These are phyloP conservation scores for Metellina segmentata DNA, from an alignment of 2,888 invertebrate species.

Conservation along the genomic window DNA sequence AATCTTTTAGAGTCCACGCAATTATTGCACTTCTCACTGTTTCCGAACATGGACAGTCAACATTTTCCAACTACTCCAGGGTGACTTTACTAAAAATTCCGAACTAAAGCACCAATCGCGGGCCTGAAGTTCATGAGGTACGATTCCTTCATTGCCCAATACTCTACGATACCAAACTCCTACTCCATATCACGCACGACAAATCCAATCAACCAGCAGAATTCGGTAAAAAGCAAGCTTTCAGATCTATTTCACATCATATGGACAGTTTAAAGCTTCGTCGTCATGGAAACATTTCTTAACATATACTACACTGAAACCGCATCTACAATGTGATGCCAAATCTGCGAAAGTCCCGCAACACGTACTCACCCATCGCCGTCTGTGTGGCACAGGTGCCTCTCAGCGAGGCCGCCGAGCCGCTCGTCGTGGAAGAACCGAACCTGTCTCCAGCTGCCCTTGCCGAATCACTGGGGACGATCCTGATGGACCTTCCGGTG, in stretches of 20 bases:
- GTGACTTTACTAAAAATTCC: background rate
- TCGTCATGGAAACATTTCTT: background rate
- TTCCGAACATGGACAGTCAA: background rate
- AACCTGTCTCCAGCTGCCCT: constrained; percentile 79
- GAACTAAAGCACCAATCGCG: too few species aligned
- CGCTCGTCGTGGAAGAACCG: background rate
- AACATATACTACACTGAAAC: background rate
- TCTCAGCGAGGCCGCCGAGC: constrained; percentile 27
- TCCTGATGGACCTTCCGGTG: constrained; percentile 55
- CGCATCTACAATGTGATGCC: constrained; percentile 69
- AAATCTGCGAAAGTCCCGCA: constrained; percentile 76
- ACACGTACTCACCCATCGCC: constrained; percentile 75
- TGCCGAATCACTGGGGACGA: constrained; percentile 62
- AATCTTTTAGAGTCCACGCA: background rate
- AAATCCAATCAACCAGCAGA: background rate
- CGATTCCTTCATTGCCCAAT: too few species aligned
- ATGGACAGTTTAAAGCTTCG: too few species aligned
- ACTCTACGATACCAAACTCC: background rate
- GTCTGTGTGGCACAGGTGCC: constrained; percentile 68
- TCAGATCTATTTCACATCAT: too few species aligned
- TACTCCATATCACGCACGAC: background rate
- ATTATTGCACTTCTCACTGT: background rate
- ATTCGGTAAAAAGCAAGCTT: too few species aligned
- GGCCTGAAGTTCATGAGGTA: too few species aligned
- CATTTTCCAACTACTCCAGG: too few species aligned